Evolutionary conservation across 2,888 invertebrate genomes (phyloP), one percentile per base, ranked within the genome.

Genomic region (Zhengitettix transpicula): DNA sequence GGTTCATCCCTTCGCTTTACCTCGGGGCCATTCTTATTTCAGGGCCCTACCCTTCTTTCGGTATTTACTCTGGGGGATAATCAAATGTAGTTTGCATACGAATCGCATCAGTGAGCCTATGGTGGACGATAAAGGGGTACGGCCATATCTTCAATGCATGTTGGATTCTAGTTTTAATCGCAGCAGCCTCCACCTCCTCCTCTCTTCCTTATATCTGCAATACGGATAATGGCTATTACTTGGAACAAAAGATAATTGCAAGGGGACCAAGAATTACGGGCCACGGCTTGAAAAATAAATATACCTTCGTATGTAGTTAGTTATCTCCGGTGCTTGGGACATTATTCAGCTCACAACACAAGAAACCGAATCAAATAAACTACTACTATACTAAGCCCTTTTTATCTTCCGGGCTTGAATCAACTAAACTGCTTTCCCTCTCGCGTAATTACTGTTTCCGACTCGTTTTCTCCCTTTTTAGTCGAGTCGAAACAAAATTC

Each of bases 1-100:
- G 28, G 28, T n/a, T 47, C 47, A 47, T 47, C 47, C 47, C 47
- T n/a, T 47, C 47, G 14, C 47, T n/a, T 14, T n/a, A 12, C 47
- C 47, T 47, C 47, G 47, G 47, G 47, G 47, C n/a, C 47, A 12
- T 47, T 47, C 47, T 47, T 47, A 47, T 47, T 47, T 47, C 47
- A 47, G 14, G 47, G 47, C 47, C n/a, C 47, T 47, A 47, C 60
- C 60, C 60, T 59, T 60, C 58, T 58, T 58, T 61, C 56, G 62
- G 62, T 62, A 62, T 62, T 62, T 62, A 62, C 62, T 62, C 62
- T 60, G 56, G 60, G 62, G 62, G 62, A 62, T 62, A 62, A 62
- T 62, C 62, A 62, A 62, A 62, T 62, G 62, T 62, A 62, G 60
- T 62, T 62, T 60, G 62, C 62, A 62, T 62, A 62, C 60, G 60